phyloP scores from a whole-genome alignment of 2,888 invertebrate species.

The Cataglyphis cursor region DNA sequence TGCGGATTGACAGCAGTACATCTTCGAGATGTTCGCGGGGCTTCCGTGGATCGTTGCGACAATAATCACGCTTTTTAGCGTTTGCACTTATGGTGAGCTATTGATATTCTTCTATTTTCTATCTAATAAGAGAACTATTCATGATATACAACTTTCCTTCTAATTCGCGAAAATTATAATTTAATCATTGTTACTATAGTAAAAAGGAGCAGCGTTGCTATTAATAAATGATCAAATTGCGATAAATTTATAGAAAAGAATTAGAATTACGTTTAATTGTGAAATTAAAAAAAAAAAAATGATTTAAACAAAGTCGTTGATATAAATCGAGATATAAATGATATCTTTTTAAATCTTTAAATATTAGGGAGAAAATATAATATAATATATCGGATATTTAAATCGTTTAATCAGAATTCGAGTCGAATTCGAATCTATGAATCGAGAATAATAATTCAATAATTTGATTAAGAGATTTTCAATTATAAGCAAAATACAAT shows the following conservation, averaged over 20 bases:
- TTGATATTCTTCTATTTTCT: background rate
- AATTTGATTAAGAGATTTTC: background rate
- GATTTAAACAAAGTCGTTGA: background rate
- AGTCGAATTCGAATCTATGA: background rate
- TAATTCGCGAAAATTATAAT: background rate
- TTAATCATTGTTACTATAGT: background rate
- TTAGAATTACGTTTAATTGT: background rate
- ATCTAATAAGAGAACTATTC: background rate
- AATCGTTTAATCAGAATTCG: background rate
- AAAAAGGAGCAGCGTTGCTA: background rate
- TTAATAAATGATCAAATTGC: background rate
- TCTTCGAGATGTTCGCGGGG: slow-evolving; percentile 23
- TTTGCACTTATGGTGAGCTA: slow-evolving; percentile 19
- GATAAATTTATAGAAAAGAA: background rate
- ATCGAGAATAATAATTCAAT: background rate
- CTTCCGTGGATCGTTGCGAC: background rate
- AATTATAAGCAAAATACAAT: background rate
- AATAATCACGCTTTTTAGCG: background rate
- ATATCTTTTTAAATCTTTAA: background rate
- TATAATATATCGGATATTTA: background rate
- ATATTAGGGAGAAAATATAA: background rate
- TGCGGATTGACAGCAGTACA: background rate
- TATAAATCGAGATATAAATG: background rate
- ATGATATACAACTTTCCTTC: background rate
- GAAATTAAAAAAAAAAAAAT: background rate